These are phyloP conservation scores for Eupsilia transversa DNA, from an alignment of 2,888 invertebrate genomes.

Conservation along the genomic window DNA sequence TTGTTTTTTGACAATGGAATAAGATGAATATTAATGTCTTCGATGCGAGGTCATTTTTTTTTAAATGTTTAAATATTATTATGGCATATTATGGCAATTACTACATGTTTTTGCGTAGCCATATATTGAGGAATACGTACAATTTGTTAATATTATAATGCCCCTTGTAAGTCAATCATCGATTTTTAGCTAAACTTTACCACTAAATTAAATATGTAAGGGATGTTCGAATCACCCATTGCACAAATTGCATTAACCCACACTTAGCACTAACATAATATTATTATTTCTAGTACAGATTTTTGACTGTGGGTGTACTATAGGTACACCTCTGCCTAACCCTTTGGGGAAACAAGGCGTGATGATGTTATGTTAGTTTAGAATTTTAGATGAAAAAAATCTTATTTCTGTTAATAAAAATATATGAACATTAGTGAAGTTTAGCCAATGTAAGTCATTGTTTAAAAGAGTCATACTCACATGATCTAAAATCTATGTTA, in stretches of 20 bases:
- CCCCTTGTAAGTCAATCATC: background rate
- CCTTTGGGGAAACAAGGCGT: no score
- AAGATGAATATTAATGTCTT: slow-evolving; percentile 1
- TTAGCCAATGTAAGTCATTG: background rate
- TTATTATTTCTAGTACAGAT: background rate
- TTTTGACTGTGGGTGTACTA: no score
- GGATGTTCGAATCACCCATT: slow-evolving; percentile 22
- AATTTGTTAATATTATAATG: slow-evolving; percentile 11
- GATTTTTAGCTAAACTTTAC: background rate
- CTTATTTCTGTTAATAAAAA: background rate
- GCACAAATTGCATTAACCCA: background rate
- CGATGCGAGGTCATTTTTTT: background rate
- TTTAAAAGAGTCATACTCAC: background rate
- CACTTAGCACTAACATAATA: background rate
- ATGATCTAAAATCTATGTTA: slow-evolving; percentile 43
- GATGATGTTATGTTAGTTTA: no score
- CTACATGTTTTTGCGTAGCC: background rate
- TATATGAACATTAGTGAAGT: background rate
- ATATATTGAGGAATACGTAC: background rate
- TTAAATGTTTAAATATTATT: background rate
- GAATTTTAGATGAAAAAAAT: background rate
- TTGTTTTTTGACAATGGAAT: background rate
- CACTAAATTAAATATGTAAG: background rate
- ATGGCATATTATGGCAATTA: background rate
- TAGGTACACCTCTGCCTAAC: no score